These are phyloP conservation scores for Sinotaia quadrata DNA, from an alignment of 2,888 invertebrate species.

Conservation along the genomic window DNA sequence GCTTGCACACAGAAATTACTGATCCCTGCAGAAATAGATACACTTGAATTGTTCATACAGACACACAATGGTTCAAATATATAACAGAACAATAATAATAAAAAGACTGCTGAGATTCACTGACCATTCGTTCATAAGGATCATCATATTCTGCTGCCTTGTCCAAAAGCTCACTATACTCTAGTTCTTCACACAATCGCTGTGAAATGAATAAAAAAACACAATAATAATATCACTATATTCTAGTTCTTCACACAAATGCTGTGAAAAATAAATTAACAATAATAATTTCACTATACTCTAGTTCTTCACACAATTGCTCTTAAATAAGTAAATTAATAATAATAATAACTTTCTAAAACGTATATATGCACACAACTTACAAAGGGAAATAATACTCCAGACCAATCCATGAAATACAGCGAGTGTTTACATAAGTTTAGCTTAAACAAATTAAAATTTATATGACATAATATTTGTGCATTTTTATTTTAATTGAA, in stretches of 20 bases:
- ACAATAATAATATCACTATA: slow-evolving; percentile 85
- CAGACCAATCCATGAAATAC: too few species aligned
- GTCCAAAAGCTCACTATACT: slow-evolving; percentile 86
- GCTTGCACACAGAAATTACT: neutral
- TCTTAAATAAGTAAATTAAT: too few species aligned
- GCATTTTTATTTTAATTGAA: too few species aligned
- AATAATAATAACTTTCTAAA: too few species aligned
- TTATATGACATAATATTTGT: too few species aligned
- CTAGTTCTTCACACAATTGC: too few species aligned
- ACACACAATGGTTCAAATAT: neutral
- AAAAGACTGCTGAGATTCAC: too few species aligned
- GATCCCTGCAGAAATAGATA: neutral
- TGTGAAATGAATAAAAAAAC: slow-evolving; percentile 63
- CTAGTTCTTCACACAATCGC: slow-evolving; percentile 87
- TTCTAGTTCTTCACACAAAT: slow-evolving; percentile 87
- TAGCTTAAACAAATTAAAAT: too few species aligned
- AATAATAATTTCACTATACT: slow-evolving; percentile 89
- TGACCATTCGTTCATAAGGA: slow-evolving; percentile 82
- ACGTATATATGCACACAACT: too few species aligned
- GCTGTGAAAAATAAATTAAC: slow-evolving; percentile 72
- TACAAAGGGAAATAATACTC: too few species aligned
- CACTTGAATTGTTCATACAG: neutral
- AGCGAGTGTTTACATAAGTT: too few species aligned
- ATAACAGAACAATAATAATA: neutral
- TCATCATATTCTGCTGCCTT: slow-evolving; percentile 80